Evolutionary conservation across 64 coral and sea anemone genomes (phyloP).

Genomic region (Montipora efflorescens): DNA sequence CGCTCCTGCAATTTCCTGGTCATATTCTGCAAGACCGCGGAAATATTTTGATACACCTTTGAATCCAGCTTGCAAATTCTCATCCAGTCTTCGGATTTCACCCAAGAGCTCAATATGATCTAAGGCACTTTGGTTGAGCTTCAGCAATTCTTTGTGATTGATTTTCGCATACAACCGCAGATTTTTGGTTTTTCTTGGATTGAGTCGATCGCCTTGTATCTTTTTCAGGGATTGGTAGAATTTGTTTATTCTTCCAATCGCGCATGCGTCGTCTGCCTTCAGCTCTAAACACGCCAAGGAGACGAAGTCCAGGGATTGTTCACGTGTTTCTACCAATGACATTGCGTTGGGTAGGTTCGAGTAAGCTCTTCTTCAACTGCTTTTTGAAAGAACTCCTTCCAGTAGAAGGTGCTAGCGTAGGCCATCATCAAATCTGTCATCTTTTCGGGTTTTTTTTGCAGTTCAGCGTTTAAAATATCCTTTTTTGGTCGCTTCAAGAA

Average conservation of each 20-base stretch:
- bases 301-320: not conserved
- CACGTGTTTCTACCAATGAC: not conserved
- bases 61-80: not conserved
- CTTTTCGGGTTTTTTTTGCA: not conserved
- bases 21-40: conserved; percentile 12
- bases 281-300: conserved; percentile 14
- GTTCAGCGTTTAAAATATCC: not conserved
- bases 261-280: conserved; percentile 8
- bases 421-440: not conserved
- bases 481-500: not conserved
- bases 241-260: not conserved
- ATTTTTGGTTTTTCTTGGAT: not conserved
- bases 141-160: conserved; percentile 22
- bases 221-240: conserved; percentile 17
- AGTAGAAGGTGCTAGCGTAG: not conserved
- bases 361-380: not conserved
- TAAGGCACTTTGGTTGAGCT: conserved; percentile 22
- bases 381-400: not conserved
- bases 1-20: conserved; percentile 24
- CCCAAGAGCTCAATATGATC: conserved; percentile 19
- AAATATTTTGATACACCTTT: conserved; percentile 41
- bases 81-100: not conserved
- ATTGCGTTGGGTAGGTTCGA: not conserved
- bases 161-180: not conserved
- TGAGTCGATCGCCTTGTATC: conserved; percentile 5